Evolutionary conservation across 1,140 invertebrate species (phyloP).

Genomic region (Orchesella cincta): DNA sequence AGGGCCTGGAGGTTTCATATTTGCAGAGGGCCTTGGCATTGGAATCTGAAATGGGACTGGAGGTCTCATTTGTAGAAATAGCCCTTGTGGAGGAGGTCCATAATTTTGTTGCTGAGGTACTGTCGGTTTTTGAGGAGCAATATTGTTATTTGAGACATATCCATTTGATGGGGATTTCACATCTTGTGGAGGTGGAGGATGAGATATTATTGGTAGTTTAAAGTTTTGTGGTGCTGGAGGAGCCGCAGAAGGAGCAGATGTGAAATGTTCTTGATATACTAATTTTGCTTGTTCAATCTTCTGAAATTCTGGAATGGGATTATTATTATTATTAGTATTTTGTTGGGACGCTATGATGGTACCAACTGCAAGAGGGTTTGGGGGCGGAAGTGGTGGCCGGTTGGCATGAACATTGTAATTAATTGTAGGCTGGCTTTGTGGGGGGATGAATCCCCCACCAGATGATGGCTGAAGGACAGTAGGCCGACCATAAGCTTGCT

Average conservation of each 20-base stretch:
- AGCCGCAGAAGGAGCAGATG: constrained; percentile 7
- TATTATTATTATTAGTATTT: not conserved
- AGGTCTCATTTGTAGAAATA: constrained; percentile 8
- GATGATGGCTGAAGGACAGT: constrained; percentile 13
- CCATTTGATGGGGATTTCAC: not conserved
- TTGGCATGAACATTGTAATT: not conserved
- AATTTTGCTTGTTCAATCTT: constrained; percentile 39
- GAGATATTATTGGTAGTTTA: constrained; percentile 41
- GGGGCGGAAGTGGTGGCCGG: not conserved
- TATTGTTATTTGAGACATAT: not conserved
- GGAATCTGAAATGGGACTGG: constrained; percentile 18
- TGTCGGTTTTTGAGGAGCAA: not conserved
- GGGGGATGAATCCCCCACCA: too few species aligned
- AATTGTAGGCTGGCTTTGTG: not conserved
- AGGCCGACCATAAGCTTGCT: not conserved
- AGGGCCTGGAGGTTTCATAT: constrained; percentile 19
- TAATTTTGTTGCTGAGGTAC: constrained; percentile 11
- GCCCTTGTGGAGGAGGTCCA: constrained; percentile 1
- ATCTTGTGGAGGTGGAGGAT: not conserved
- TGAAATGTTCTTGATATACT: constrained; percentile 47
- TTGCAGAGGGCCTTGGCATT: not conserved
- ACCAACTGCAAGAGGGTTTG: constrained; percentile 34
- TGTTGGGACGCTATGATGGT: constrained; percentile 39
- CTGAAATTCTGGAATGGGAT: not conserved
- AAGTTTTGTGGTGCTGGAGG: constrained; percentile 32